phyloP scores from a whole-genome alignment of 2,797 vertebrate genomes.

The Lindbergichthys nudifrons region DNA sequence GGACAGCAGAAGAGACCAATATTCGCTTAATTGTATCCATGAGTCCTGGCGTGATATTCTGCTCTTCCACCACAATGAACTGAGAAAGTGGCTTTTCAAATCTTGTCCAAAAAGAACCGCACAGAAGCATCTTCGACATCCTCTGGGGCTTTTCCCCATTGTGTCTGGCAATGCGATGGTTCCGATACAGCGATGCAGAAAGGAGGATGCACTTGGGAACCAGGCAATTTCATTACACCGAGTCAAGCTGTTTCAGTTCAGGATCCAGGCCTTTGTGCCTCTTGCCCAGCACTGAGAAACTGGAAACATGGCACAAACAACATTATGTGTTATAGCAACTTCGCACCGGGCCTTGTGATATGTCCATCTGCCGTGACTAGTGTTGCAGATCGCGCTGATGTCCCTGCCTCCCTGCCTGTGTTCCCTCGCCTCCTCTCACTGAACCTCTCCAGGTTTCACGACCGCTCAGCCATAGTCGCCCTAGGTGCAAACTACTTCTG shows the following conservation, averaged over 20 bases:
- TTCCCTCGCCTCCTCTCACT: constrained; percentile 60
- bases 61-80: constrained; percentile 24
- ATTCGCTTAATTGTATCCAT: constrained; percentile 16
- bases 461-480: constrained; percentile 41
- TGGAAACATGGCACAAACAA: constrained; percentile 66
- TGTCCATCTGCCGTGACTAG: constrained; percentile 74
- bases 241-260: constrained; percentile 74
- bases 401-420: constrained; percentile 52
- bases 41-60: constrained; percentile 10
- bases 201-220: constrained; percentile 59
- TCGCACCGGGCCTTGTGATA: constrained; percentile 61
- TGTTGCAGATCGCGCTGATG: constrained; percentile 65
- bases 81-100: constrained; percentile 27
- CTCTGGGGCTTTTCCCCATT: constrained; percentile 29
- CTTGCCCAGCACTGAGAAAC: constrained; percentile 54
- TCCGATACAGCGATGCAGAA: constrained; percentile 66
- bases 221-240: constrained; percentile 68
- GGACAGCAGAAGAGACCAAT: constrained; percentile 11
- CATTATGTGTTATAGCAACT: constrained; percentile 64
- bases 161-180: constrained; percentile 62
- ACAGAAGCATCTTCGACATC: constrained; percentile 27
- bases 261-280: constrained; percentile 70
- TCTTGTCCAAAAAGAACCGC: background rate
- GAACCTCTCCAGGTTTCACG: constrained; percentile 53
- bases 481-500: constrained; percentile 42